Evolutionary conservation across 2,888 invertebrate species (phyloP), one percentile per base, ranked within the genome.

Genomic region (Melipona bicolor): DNA sequence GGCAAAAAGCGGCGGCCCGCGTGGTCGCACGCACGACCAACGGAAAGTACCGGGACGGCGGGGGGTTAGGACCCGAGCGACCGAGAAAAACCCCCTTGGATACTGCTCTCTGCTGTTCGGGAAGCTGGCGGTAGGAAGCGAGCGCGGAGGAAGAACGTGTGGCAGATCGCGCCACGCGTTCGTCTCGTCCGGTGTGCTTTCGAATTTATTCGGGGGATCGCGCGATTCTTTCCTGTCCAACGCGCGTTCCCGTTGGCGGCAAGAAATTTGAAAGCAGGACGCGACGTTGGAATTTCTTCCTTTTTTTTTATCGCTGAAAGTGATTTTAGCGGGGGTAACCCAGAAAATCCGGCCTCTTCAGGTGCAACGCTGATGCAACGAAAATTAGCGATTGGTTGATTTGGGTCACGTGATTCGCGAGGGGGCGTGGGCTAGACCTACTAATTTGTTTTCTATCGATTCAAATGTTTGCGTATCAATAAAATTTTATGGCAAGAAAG

Each of bases 21-120:
- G 90, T 90, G 89, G 88, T 91, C 90, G 91, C 90, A 91, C 91
- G 91, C 91, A 91, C 90, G 88, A 87, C 89, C 87, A 81, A 88
- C 90, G 86, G 83, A 90, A 91, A 88, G 90, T 88, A 89, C 77
- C 52, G 71, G 89, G 52, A 89, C 90, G 85, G 88, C 86, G 82
- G 88, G 86, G 84, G 90, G 89, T 87, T 89, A 77, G 81, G 82
- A 85, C 72, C 76, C 70, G 83, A 72, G 74, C 69, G 56, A 77
- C 77, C 43, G 69, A 89, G 87, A 90, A 91, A 91, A 90, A 91
- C 88, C 77, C 43, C 43, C 83, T 80, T 56, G 78, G 75, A 69
- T 86, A 77, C 83, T 79, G 52, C 36, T 69, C 54, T 19, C 43
- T 49, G 56, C 49, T 61, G 65, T 68, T 56, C 76, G n/a, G 68